Percentiles rank a stretch among this genome's conserved stretches.
phyloP scores from a whole-genome alignment of 2,797 vertebrate species.

The Nasua narica region DNA sequence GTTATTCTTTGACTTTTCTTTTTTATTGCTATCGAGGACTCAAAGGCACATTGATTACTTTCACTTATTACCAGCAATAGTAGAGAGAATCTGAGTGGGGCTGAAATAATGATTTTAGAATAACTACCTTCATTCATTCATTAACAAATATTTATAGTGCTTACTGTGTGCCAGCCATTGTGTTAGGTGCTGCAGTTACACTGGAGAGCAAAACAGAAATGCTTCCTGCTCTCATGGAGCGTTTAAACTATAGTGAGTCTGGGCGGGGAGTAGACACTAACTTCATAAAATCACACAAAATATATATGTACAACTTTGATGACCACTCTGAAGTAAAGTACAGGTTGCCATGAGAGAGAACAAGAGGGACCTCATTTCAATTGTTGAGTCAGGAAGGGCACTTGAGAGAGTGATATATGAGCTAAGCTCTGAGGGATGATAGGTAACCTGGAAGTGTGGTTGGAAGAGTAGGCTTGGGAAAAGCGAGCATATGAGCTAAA shows the following conservation, averaged over 20 bases:
- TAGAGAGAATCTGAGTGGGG: background rate
- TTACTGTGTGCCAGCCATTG: background rate
- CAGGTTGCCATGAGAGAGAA: background rate
- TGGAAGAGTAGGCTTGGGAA: background rate
- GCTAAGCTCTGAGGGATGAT: background rate
- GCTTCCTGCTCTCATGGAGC: background rate
- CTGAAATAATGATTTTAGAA: background rate
- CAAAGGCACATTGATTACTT: background rate
- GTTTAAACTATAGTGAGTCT: background rate
- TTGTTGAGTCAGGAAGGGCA: background rate
- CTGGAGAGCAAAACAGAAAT: background rate
- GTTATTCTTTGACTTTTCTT: background rate
- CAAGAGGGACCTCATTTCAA: background rate
- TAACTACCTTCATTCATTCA: background rate
- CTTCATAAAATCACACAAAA: background rate
- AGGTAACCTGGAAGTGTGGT: background rate
- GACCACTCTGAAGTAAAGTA: background rate
- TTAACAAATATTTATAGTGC: background rate
- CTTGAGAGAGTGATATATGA: background rate
- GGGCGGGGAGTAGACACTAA: background rate
- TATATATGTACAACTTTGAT: background rate
- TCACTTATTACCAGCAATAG: background rate
- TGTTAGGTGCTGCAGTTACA: background rate
- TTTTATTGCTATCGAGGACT: background rate
- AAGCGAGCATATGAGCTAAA: background rate